These are phyloP conservation scores for Myotis vivesi DNA, from an alignment of 2,797 vertebrate species.

Conservation along the genomic window DNA sequence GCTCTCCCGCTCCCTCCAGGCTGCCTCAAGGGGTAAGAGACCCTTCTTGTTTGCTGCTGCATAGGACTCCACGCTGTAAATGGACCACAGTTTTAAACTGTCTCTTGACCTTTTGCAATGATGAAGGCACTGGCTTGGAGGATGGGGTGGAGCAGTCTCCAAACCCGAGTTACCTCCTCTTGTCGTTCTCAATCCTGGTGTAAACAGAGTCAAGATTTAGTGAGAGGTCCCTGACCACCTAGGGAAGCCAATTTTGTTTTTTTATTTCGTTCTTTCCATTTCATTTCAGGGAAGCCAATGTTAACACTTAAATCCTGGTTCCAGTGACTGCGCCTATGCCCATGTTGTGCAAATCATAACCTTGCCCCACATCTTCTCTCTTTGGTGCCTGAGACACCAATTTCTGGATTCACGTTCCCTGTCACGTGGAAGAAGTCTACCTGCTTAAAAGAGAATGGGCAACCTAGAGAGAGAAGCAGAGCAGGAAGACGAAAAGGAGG, in stretches of 20 bases:
- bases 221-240: background rate
- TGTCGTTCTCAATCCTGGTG: background rate
- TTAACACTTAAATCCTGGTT: background rate
- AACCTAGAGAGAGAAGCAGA: background rate
- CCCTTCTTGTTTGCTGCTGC: too few species aligned
- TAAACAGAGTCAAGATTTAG: background rate
- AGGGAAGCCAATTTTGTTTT: background rate
- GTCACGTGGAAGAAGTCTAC: background rate
- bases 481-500: background rate
- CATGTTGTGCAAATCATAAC: background rate
- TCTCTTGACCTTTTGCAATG: background rate
- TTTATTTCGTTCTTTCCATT: background rate
- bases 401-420: background rate
- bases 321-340: rapidly evolving
- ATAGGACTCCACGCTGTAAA: too few species aligned
- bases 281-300: background rate
- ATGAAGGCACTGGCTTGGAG: background rate
- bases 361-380: background rate
- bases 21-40: too few species aligned
- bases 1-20: too few species aligned
- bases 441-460: background rate
- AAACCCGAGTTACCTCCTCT: background rate
- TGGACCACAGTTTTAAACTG: background rate
- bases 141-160: background rate
- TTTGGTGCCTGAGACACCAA: background rate